Percentiles rank a stretch among this genome's conserved stretches.
These are phyloP conservation scores for Dolichotis patagonum DNA, from an alignment of 2,113 vertebrate genomes.

Conservation along the genomic window DNA sequence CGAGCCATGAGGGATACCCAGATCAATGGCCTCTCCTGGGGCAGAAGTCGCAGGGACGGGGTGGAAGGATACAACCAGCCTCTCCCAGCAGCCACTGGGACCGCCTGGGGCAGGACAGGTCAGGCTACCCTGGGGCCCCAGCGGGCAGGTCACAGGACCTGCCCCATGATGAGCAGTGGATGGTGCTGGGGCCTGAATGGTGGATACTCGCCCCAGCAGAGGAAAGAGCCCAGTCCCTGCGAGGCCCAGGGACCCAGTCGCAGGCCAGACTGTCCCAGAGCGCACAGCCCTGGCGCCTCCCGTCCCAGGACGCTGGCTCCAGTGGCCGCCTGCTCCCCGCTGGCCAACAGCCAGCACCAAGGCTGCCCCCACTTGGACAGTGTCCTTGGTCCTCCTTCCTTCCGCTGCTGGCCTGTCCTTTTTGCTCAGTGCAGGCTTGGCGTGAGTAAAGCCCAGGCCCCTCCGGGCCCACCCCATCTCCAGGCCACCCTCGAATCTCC, in stretches of 20 bases:
- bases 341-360: background rate
- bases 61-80: fast-evolving
- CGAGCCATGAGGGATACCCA: background rate
- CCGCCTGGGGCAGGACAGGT: fast-evolving
- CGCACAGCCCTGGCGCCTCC: background rate
- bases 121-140: background rate
- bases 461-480: background rate
- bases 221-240: background rate
- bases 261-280: too few relatives aligned
- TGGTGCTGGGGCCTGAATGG: background rate
- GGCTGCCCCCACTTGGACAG: too few relatives aligned
- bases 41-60: fast-evolving
- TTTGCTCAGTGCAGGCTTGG: background rate
- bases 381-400: too few relatives aligned
- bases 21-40: background rate
- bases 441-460: background rate
- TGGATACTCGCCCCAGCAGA: fast-evolving
- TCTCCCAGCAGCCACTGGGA: background rate
- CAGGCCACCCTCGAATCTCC: fast-evolving
- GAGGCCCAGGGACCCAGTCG: background rate
- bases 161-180: fast-evolving
- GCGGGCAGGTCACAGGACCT: fast-evolving
- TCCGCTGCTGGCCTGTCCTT: background rate
- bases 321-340: too few relatives aligned
- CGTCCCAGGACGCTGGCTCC: background rate